Evolutionary conservation across 2,797 vertebrate genomes (phyloP).

Genomic region (Falco berigora): DNA sequence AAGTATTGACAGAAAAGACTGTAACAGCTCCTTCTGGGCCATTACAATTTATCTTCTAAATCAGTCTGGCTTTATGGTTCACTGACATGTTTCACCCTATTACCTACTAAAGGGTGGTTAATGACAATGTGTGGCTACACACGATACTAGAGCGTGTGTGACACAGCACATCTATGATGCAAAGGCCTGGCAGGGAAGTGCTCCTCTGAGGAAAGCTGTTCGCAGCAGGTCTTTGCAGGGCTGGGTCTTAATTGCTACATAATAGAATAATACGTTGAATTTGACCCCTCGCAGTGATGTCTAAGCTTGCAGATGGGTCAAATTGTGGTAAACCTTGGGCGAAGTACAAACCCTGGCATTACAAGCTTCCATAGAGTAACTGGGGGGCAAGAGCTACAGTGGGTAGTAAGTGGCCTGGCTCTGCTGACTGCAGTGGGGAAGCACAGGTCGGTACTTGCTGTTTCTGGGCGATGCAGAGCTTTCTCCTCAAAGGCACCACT

Average conservation of each 20-base stretch:
- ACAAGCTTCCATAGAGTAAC: not conserved
- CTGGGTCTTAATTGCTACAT: not conserved
- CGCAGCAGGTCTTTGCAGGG: not conserved
- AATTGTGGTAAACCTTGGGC: not conserved
- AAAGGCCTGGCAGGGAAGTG: not conserved
- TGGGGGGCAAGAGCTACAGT: not conserved
- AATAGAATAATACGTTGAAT: not conserved
- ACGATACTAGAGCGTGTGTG: not conserved
- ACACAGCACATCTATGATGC: not conserved
- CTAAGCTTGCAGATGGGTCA: not conserved
- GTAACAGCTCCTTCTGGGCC: slow-evolving; percentile 53
- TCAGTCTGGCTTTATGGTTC: slow-evolving; percentile 59
- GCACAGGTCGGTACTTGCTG: not conserved
- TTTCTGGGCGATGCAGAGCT: not conserved
- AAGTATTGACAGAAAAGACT: slow-evolving; percentile 42
- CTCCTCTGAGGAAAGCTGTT: slow-evolving; percentile 6
- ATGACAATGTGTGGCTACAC: slow-evolving; percentile 8
- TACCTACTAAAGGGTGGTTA: slow-evolving; percentile 41
- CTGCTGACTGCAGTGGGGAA: not conserved
- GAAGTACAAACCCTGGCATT: not conserved
- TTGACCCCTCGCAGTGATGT: not conserved
- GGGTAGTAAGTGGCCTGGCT: not conserved
- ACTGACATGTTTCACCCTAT: slow-evolving; percentile 57
- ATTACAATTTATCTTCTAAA: slow-evolving; percentile 64
- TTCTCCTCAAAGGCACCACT: not conserved